Evolutionary conservation across 2,888 invertebrate species (phyloP).

Genomic region (Cosmorhoe ocellata): DNA sequence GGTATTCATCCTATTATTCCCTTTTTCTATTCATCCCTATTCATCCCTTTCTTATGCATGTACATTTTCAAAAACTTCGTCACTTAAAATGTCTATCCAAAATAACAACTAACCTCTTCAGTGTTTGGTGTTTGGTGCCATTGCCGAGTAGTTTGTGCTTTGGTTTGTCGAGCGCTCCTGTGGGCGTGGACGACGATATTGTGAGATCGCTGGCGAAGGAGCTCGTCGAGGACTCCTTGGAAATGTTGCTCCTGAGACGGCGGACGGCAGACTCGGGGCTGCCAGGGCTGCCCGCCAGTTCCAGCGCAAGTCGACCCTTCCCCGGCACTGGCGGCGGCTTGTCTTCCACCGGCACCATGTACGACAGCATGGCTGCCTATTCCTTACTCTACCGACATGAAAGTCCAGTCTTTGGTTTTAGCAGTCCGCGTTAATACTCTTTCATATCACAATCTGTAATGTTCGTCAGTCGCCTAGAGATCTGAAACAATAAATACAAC

Average conservation of each 20-base stretch:
- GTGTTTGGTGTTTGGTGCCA: slow-evolving; percentile 86
- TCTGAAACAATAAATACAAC: slow-evolving; percentile 50
- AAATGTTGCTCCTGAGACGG: slow-evolving; percentile 63
- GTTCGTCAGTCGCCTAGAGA: slow-evolving; percentile 44
- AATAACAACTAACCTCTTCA: slow-evolving; percentile 87
- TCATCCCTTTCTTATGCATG: no score
- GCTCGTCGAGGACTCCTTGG: slow-evolving; percentile 87
- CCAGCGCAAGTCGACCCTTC: slow-evolving; percentile 78
- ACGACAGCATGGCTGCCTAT: slow-evolving; percentile 85
- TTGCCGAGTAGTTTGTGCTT: slow-evolving; percentile 87
- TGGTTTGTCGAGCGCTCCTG: slow-evolving; percentile 84
- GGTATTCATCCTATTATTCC: no score
- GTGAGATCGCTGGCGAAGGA: slow-evolving; percentile 87
- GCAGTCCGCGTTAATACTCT: slow-evolving; percentile 29
- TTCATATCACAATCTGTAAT: slow-evolving; percentile 34
- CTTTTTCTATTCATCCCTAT: no score
- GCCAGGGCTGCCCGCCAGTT: slow-evolving; percentile 66
- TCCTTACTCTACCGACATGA: slow-evolving; percentile 32
- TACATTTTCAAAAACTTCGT: no score
- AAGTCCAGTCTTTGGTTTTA: slow-evolving; percentile 23
- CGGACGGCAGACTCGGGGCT: slow-evolving; percentile 65
- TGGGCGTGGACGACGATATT: slow-evolving; percentile 84
- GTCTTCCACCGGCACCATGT: slow-evolving; percentile 90
- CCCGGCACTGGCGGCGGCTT: slow-evolving; percentile 86
- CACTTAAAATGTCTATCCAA: no score